phyloP scores from a whole-genome alignment of 2,888 invertebrate genomes.

The Leptopilina syphax region DNA sequence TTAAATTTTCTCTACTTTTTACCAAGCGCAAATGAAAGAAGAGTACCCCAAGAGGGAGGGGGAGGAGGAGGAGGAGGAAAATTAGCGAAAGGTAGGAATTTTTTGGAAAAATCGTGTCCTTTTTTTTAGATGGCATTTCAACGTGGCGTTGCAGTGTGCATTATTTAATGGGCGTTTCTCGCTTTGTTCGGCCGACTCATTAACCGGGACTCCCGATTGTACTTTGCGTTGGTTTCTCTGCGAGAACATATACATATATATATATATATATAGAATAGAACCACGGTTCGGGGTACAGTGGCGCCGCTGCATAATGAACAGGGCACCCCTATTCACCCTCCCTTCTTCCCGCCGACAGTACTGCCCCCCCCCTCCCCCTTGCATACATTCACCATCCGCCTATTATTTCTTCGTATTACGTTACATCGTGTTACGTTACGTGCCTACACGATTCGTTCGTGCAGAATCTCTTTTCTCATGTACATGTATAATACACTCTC shows the following conservation, averaged over 20 bases:
- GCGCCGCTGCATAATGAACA: conserved; percentile 75
- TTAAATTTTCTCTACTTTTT: no score
- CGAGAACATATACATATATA: conserved; percentile 49
- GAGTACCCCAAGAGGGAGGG: no score
- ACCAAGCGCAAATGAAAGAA: neutral
- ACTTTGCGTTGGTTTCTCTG: conserved; percentile 68
- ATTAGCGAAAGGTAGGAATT: conserved; percentile 18
- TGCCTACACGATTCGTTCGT: conserved; percentile 53
- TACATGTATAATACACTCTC: neutral
- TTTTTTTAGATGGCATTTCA: conserved; percentile 43
- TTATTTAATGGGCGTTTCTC: conserved; percentile 75
- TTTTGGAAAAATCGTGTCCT: conserved; percentile 21
- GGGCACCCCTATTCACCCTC: conserved; percentile 65
- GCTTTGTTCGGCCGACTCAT: conserved; percentile 74
- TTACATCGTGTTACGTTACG: conserved; percentile 72
- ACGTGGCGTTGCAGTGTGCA: conserved; percentile 69
- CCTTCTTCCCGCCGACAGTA: conserved; percentile 40
- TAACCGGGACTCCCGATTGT: conserved; percentile 73
- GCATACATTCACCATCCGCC: conserved; percentile 60
- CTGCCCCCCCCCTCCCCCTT: conserved; percentile 20
- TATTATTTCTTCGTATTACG: conserved; percentile 73
- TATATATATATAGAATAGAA: conserved; percentile 48
- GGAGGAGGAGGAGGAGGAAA: no score
- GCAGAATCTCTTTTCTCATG: conserved; percentile 10
- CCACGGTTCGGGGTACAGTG: conserved; percentile 64